Percentiles rank a stretch among this genome's conserved stretches.
Evolutionary conservation across 2,797 vertebrate species (phyloP).

Genomic region (Centropyge bicolor): DNA sequence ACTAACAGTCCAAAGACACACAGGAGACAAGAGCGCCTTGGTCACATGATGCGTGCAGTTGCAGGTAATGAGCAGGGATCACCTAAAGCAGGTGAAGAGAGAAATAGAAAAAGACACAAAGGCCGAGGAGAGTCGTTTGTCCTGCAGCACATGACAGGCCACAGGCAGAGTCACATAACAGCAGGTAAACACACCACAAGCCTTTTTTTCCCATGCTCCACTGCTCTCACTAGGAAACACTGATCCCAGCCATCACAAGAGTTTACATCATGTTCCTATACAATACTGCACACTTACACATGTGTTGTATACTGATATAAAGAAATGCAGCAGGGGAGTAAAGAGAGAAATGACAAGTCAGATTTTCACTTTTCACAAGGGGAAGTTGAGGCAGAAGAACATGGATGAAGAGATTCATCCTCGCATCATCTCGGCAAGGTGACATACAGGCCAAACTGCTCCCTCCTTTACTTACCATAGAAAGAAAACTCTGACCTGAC

Average conservation of each 20-base stretch:
- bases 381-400: not conserved
- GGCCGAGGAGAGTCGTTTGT: conserved; percentile 16
- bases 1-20: conserved; percentile 28
- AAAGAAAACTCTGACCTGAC: conserved; percentile 38
- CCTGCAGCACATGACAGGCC: not conserved
- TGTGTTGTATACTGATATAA: not conserved
- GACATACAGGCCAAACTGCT: not conserved
- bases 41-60: conserved; percentile 16
- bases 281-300: not conserved
- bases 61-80: conserved; percentile 21
- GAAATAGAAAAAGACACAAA: conserved; percentile 27
- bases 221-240: conserved; percentile 6
- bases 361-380: not conserved
- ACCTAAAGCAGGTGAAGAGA: conserved; percentile 11
- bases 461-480: not conserved
- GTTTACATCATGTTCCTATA: conserved; percentile 1
- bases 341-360: not conserved
- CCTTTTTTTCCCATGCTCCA: conserved; percentile 27
- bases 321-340: not conserved
- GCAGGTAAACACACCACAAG: conserved; percentile 42
- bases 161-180: conserved; percentile 22
- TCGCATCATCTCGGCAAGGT: conserved; percentile 3
- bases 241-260: conserved; percentile 5
- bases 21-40: not conserved
- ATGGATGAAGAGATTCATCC: not conserved